These are phyloP conservation scores for Uloborus diversus DNA, from an alignment of 1,140 invertebrate species.

Conservation along the genomic window DNA sequence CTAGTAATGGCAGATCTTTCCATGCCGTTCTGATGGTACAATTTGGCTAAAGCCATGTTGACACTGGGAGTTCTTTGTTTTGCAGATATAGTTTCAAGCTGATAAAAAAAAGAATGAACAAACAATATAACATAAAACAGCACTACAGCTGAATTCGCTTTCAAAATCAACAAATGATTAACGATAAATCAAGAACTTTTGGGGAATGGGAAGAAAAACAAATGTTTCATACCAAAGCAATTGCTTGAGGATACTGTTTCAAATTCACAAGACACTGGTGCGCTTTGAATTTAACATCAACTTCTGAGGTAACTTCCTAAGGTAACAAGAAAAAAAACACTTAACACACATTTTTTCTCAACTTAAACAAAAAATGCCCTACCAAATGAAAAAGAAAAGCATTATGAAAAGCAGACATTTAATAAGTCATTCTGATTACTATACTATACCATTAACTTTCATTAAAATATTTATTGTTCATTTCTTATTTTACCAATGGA, in stretches of 20 bases:
- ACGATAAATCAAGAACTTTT: no score
- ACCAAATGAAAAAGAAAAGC: conserved; percentile 28
- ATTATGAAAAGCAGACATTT: conserved; percentile 62
- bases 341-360: background rate
- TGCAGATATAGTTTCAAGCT: conserved; percentile 75
- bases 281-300: conserved; percentile 80
- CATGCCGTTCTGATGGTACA: conserved; percentile 77
- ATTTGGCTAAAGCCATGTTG: conserved; percentile 77
- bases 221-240: conserved; percentile 68
- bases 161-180: no score
- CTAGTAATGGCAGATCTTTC: conserved; percentile 76
- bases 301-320: conserved; percentile 62
- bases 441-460: background rate
- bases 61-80: conserved; percentile 76
- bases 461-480: no score
- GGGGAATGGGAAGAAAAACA: no score
- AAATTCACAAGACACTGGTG: conserved; percentile 75
- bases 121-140: no score
- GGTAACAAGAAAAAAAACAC: background rate
- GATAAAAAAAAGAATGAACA: conserved; percentile 43
- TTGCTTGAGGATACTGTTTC: conserved; percentile 73
- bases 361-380: background rate
- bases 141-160: no score
- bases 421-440: conserved; percentile 47
- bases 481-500: background rate